Conservation (phyloP, 2,888 invertebrate species). For the Tolmerus cingulatus region DNA sequence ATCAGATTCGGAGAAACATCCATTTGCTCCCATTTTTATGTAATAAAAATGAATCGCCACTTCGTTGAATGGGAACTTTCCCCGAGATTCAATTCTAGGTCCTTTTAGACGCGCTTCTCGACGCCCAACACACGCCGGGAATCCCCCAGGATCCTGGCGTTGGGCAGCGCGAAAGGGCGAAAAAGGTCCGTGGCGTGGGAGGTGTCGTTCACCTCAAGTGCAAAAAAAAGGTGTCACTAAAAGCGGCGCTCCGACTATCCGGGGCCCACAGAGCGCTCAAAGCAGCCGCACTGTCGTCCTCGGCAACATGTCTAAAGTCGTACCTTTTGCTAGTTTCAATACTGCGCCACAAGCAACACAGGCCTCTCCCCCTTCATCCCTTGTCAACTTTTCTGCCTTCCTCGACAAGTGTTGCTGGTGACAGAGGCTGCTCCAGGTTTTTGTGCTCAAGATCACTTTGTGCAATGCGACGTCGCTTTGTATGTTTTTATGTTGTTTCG, state of each 20-base stretch:
- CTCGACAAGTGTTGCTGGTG: background rate
- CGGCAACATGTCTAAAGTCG: background rate
- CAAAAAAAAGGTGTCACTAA: background rate
- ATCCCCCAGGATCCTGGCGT: background rate
- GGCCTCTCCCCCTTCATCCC: background rate
- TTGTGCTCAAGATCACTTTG: background rate
- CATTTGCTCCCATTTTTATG: slow-evolving; percentile 20
- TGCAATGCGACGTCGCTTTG: background rate
- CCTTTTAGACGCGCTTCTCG: background rate
- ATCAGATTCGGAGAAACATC: slow-evolving; percentile 12
- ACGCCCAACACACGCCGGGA: background rate
- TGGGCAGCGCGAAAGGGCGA: background rate
- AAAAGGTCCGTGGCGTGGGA: background rate
- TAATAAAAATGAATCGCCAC: slow-evolving; percentile 25
- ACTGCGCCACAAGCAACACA: background rate
- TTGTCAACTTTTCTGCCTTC: background rate
- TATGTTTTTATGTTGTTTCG: background rate
- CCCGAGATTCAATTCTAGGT: background rate
- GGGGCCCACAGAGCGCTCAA: background rate
- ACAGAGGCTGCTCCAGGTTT: background rate
- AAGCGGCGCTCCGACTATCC: background rate
- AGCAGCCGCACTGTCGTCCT: background rate
- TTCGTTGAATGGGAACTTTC: background rate
- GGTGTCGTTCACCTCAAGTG: background rate
- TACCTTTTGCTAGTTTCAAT: background rate